A percentile compares a stretch with the other conserved stretches of the same genome.
These are phyloP conservation scores for Creontiades dilutus DNA, from an alignment of 2,888 invertebrate genomes.

Conservation along the genomic window DNA sequence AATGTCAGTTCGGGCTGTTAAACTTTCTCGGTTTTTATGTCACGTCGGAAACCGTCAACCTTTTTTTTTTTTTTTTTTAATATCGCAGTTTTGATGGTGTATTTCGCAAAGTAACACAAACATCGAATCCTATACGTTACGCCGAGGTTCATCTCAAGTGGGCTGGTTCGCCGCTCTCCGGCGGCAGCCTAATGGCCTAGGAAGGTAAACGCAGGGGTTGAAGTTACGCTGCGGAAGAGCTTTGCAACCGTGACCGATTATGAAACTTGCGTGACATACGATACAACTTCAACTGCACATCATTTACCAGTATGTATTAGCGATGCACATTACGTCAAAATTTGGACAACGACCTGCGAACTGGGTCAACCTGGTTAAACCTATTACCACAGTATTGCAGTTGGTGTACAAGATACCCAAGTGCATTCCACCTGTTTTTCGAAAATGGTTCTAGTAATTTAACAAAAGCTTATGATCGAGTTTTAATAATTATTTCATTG, in stretches of 20 bases:
- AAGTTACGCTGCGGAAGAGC: slow-evolving; percentile 53
- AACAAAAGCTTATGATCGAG: too few relatives aligned
- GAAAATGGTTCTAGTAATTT: too few relatives aligned
- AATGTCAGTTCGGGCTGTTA: neutral
- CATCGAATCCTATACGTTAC: too few relatives aligned
- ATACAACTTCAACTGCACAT: slow-evolving; percentile 44
- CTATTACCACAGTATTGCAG: too few relatives aligned
- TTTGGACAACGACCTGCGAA: neutral
- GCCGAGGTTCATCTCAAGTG: neutral
- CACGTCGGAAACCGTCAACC: neutral
- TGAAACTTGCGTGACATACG: slow-evolving; percentile 53
- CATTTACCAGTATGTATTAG: neutral
- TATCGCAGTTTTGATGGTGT: neutral
- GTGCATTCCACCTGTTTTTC: too few relatives aligned
- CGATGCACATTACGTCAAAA: slow-evolving; percentile 25
- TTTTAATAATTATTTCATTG: too few relatives aligned
- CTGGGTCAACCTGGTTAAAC: neutral
- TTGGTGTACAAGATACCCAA: too few relatives aligned
- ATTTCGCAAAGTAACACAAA: slow-evolving; percentile 44
- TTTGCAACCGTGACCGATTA: slow-evolving; percentile 55
- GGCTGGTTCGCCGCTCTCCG: slow-evolving; percentile 18
- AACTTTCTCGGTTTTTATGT: neutral
- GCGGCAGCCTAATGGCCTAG: slow-evolving; percentile 50
- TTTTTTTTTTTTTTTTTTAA: neutral
- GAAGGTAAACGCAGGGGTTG: neutral